Evolutionary conservation across 2,888 invertebrate species (phyloP), one percentile per base, ranked within the genome.

Genomic region (Agrochola litura): DNA sequence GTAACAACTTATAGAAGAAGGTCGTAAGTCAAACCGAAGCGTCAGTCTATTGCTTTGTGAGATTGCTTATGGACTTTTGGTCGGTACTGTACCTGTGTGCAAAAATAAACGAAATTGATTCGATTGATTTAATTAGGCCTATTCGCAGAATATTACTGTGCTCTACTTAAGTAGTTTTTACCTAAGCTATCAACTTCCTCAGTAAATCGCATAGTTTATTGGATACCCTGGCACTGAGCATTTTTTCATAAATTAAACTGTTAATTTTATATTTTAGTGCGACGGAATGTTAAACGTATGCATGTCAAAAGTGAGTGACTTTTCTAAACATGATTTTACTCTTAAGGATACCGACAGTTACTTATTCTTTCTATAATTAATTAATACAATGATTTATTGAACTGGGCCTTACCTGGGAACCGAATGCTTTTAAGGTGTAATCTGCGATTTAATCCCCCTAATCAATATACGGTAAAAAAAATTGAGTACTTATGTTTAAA

Each of bases 241-340:
- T 5, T 43, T 43, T 30, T 2, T 12, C 2, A 43, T 12, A 52
- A 60, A 30, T 76, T 16, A 2, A 49, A 43, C 63, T 37, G 6
- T 54, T 63, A 14, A 41, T 25, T 65, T 71, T 52, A 37, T 37
- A 70, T 84, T 77, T 73, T 46, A 88, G 88, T 89, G 88, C 66
- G 85, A 88, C 43, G 88, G 88, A 54, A 25, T 77, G 14, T 43
- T 79, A 68, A 87, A 89, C 74, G 81, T 86, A 2, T 89, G 88
- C 71, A 83, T 88, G 85, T 54, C 86, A 49, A 89, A 89, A 82
- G 88, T 89, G 64, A 86, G 84, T 74, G 0, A 46, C 54, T 54
- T 58, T 71, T 22, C 25, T n/a, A 19, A 19, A 41, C 46, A 6
- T 60, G 6, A 8, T 1, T 25, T 52, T 19, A 69, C 22, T 41